These are phyloP conservation scores for Babyrousa celebensis DNA, from an alignment of 2,797 vertebrate species.

Conservation along the genomic window DNA sequence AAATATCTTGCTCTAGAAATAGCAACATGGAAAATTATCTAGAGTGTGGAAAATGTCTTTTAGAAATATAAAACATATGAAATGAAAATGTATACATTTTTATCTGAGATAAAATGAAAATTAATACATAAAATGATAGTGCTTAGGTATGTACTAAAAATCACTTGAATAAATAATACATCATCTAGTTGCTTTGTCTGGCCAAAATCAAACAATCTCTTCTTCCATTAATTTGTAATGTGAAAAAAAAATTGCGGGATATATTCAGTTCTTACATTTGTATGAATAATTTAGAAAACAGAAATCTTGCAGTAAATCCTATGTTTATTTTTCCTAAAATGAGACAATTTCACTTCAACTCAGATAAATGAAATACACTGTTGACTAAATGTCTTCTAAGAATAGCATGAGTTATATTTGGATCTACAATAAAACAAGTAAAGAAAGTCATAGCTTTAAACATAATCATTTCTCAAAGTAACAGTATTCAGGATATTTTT, in stretches of 20 bases:
- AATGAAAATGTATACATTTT: not conserved
- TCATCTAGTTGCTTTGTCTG: not conserved
- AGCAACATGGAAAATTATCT: slow-evolving; percentile 51
- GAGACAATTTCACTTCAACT: slow-evolving; percentile 32
- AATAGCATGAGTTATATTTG: not conserved
- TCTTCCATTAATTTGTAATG: not conserved
- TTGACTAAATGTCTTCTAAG: slow-evolving; percentile 23
- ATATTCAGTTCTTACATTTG: not conserved
- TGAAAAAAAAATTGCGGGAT: not conserved
- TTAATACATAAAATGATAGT: not conserved
- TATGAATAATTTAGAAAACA: not conserved
- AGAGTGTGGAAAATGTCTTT: not conserved
- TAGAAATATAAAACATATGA: slow-evolving; percentile 55
- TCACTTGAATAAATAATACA: not conserved
- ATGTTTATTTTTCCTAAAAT: slow-evolving; percentile 36
- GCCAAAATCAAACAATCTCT: not conserved
- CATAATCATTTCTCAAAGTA: slow-evolving; percentile 26
- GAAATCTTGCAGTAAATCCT: not conserved
- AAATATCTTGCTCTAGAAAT: slow-evolving; percentile 71
- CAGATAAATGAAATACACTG: slow-evolving; percentile 35
- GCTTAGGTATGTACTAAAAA: slow-evolving; percentile 20
- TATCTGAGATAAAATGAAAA: slow-evolving; percentile 14
- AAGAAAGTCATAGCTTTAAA: not conserved
- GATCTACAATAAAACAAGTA: not conserved
- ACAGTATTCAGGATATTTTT: not conserved